Evolutionary conservation across 2,797 vertebrate genomes (phyloP), one percentile per base, ranked within the genome.

Genomic region (Cynodonichthys magdalenae): DNA sequence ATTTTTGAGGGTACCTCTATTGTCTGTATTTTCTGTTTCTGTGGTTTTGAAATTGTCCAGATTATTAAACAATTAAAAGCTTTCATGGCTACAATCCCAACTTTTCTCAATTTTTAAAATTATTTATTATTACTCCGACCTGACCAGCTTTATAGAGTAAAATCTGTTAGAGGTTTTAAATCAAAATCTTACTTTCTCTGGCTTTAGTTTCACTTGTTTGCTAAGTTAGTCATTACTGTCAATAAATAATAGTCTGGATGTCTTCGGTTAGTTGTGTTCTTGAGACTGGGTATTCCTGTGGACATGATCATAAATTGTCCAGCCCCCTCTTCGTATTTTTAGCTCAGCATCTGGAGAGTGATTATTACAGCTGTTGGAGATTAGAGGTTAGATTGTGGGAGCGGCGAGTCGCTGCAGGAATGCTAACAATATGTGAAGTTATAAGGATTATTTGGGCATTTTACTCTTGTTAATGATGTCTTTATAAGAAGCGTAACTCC

Each of bases 311-410:
- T 60, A 7, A 48, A 59, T 47, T 0, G 24, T 50, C 62, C 63
- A n/a, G 52, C 60, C 71, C 62, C 44, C 17, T 68, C 56, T 69
- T 71, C 64, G 62, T 80, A 54, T 74, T 83, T 75, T 66, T 65
- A 71, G 68, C 63, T 18, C 69, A 69, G 70, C 87, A 87, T 85
- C 87, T 91, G 88, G 84, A 68, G 31, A 2, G 28, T 17, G 63
- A 80, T 82, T 78, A 61, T 84, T 75, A 63, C 86, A 89, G 84
- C 41, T 84, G 83, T 78, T 61, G 84, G 48, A 89, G 88, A 90
- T 90, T 78, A 88, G 80, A 75, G 84, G 84, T 83, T 89, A 66
- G 57, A 79, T 71, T 46, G 54, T 39, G 60, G 59, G 70, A 69
- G 57, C 8, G 20, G 39, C 17, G 54, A 52, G 59, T 81, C 66